These are phyloP conservation scores for Tanytarsus gracilentus DNA, from an alignment of 2,888 invertebrate genomes.

Conservation along the genomic window DNA sequence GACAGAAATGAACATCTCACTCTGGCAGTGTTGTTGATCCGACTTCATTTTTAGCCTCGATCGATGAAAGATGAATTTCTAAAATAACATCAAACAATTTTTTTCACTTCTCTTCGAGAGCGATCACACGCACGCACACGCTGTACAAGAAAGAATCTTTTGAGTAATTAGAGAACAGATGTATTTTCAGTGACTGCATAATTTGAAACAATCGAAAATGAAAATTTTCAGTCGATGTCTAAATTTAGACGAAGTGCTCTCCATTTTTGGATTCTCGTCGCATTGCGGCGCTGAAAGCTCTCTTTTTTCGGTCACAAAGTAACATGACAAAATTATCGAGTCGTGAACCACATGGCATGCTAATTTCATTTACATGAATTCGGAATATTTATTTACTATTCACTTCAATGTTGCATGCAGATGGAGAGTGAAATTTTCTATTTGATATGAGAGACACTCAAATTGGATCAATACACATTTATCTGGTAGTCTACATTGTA, in stretches of 20 bases:
- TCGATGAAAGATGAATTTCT: conserved; percentile 25
- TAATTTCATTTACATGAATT: not conserved
- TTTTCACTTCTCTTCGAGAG: conserved; percentile 13
- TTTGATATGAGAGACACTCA: too few relatives aligned
- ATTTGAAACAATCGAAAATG: too few relatives aligned
- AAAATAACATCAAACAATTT: not conserved
- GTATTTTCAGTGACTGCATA: too few relatives aligned
- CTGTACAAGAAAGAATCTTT: not conserved
- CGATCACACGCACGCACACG: conserved; percentile 16
- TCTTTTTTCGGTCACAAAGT: too few relatives aligned
- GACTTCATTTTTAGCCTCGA: not conserved
- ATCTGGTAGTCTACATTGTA: too few relatives aligned
- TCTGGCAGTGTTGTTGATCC: too few relatives aligned
- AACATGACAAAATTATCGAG: not conserved
- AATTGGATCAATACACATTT: too few relatives aligned
- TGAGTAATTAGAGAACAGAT: conserved; percentile 24
- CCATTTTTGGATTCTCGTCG: too few relatives aligned
- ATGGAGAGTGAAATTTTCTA: too few relatives aligned
- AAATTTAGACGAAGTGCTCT: too few relatives aligned
- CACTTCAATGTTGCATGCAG: not conserved
- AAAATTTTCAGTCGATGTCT: too few relatives aligned
- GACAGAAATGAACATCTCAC: not conserved
- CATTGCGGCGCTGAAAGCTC: not conserved
- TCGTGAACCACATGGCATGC: not conserved
- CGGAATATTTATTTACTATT: not conserved